phyloP scores from a whole-genome alignment of 2,888 invertebrate genomes.

The Leptinotarsa rubiginosa region DNA sequence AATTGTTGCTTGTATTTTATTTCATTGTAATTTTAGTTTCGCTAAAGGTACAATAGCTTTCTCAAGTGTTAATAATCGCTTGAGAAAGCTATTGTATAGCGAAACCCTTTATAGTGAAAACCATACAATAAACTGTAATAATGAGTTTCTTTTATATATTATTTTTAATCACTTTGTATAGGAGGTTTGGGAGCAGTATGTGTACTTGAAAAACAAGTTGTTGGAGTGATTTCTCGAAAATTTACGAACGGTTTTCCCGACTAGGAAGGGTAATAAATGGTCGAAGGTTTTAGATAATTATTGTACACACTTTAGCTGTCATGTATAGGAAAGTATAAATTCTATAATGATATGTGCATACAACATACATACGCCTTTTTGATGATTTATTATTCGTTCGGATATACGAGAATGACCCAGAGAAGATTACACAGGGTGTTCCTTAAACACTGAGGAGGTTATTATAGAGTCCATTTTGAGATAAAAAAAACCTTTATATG shows the following conservation, averaged over 20 bases:
- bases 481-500: not conserved
- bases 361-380: constrained; percentile 59
- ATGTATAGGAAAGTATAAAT: constrained; percentile 66
- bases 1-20: no score
- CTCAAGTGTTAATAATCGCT: no score
- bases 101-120: no score
- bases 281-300: constrained; percentile 60
- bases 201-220: no score
- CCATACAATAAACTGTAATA: no score
- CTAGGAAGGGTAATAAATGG: constrained; percentile 57
- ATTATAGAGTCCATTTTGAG: not conserved
- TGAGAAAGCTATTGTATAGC: no score
- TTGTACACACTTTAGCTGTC: constrained; percentile 61
- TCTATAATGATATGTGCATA: constrained; percentile 67
- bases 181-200: no score
- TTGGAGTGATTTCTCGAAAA: constrained; percentile 35
- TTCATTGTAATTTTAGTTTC: no score
- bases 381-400: constrained; percentile 44
- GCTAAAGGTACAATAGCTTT: no score
- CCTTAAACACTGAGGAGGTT: not conserved
- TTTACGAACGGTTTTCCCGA: constrained; percentile 49
- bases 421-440: not conserved
- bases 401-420: constrained; percentile 35
- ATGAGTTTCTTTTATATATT: no score
- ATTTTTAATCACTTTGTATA: no score